Evolutionary conservation across 2,888 invertebrate species (phyloP).

Genomic region (Ctena decussata): DNA sequence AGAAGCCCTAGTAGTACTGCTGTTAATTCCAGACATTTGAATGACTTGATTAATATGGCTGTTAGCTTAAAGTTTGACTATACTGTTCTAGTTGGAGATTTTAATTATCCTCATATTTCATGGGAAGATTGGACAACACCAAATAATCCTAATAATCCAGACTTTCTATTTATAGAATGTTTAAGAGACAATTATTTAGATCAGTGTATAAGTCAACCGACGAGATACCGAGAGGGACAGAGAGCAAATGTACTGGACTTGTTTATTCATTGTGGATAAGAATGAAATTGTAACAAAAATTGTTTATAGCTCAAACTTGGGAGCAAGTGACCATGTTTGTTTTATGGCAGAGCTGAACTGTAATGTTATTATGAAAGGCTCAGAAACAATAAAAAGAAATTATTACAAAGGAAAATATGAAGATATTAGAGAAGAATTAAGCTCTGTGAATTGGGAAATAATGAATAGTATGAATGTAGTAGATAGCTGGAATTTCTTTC

Average conservation of each 20-base stretch:
- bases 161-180: slow-evolving; percentile 1
- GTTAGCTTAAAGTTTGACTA: slow-evolving; percentile 7
- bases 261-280: slow-evolving; percentile 12
- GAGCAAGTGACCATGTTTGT: slow-evolving; percentile 8
- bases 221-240: slow-evolving; percentile 8
- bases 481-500: not conserved
- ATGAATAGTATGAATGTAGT: no score
- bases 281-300: not conserved
- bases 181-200: not conserved
- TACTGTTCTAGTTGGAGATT: slow-evolving; percentile 10
- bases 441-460: not conserved
- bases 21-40: not conserved
- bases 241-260: slow-evolving; percentile 3
- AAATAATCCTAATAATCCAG: not conserved
- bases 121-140: slow-evolving; percentile 7
- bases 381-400: not conserved
- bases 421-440: not conserved
- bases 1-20: not conserved
- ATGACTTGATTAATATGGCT: not conserved
- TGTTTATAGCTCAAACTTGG: not conserved
- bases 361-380: not conserved
- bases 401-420: not conserved
- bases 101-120: slow-evolving; percentile 16
- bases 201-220: not conserved
- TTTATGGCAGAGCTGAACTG: slow-evolving; percentile 10